Base-by-base conservation (phyloP, 2,888 invertebrate genomes). In the Tetramorium bicarinatum region DNA sequence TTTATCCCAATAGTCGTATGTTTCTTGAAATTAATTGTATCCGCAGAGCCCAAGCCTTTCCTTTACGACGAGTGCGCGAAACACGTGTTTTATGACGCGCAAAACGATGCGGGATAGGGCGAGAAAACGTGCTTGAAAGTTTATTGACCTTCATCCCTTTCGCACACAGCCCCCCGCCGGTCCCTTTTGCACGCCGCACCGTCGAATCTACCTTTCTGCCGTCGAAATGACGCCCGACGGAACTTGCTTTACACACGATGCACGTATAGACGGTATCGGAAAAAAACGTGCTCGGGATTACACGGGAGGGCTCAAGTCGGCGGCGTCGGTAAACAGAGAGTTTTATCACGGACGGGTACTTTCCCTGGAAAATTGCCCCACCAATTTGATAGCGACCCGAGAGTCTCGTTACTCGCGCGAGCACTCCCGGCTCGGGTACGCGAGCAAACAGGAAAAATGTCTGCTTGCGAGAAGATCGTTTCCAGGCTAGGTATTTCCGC, bases 211-310 rank as follows among this genome's bases (percentile, higher is more conserved):
- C 54, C 67, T 69, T 56, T 44, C 34, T 59, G 34, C 47, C 71
- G 38, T 71, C 59, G 59, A 80, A 80, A 80, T 80, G 79, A 80
- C 79, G 79, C 79, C 79, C 79, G 66, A 52, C 66, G 69, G 44
- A 79, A 79, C 79, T 80, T 44, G 79, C 79, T 74, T 79, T 79
- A 74, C 80, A 83, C 80, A 83, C 83, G 25, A 13, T 54, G 67
- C 79, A 83, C 83, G 79, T 80, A 83, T 83, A 83, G 72, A 61
- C 54, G 74, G 82, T 85, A 85, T 82, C 61, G 76, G 56, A 64
- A 82, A 85, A 87, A 87, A 82, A 82, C 87, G 84, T 87, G 87
- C 82, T 66, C 59, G 64, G 44, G 62, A 69, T 76, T 62, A 44
- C 75, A 56, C 61, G 59, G 67, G 15, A 56, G 83, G 69, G 83